Conservation (phyloP, 2,888 invertebrate species). For the Meteorus cinctellus region DNA sequence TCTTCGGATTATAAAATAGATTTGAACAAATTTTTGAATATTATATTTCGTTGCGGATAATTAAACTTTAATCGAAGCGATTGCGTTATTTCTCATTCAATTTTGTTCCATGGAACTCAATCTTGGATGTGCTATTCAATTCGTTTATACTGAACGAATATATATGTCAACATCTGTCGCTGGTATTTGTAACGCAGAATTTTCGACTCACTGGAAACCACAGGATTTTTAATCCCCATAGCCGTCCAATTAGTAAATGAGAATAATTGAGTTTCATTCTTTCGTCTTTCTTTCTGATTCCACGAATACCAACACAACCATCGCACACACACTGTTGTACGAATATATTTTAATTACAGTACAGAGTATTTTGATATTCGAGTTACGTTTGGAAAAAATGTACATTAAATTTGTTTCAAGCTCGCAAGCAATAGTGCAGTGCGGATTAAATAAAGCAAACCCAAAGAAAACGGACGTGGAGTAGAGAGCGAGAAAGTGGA, state of each 20-base stretch:
- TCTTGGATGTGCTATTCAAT: constrained; percentile 10
- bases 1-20: background rate
- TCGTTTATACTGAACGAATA: background rate
- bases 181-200: background rate
- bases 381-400: background rate
- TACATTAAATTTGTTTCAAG: constrained; percentile 14
- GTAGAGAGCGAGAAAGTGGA: background rate
- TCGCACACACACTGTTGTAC: no score
- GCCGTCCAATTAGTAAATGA: constrained; percentile 38
- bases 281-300: background rate
- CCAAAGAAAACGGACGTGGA: background rate
- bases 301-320: background rate
- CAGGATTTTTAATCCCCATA: constrained; percentile 32
- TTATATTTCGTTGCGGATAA: background rate
- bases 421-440: background rate
- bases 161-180: background rate
- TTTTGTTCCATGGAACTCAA: constrained; percentile 15
- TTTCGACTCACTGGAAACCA: constrained; percentile 4
- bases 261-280: constrained; percentile 30
- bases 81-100: background rate
- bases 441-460: constrained; percentile 21
- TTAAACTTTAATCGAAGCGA: background rate
- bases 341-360: background rate
- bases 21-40: background rate
- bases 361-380: background rate